Conservation (phyloP, 37 sponge, comb jelly and placozoan genomes). For the Ephydatia muelleri region DNA sequence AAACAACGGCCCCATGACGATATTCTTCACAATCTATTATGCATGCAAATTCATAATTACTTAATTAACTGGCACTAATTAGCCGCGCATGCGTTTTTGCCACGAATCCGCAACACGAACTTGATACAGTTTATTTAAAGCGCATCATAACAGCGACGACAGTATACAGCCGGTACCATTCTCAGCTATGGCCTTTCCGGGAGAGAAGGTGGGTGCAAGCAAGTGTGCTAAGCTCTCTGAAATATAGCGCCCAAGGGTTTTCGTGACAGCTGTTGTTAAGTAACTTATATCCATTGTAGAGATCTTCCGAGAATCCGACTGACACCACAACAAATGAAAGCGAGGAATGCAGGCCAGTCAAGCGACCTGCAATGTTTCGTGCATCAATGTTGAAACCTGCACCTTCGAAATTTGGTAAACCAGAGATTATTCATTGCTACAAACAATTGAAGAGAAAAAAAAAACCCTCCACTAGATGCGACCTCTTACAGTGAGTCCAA, state of each 20-base stretch:
- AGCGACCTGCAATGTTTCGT: background rate
- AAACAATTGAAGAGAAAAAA: background rate
- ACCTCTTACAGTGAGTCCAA: background rate
- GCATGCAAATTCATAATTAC: no score
- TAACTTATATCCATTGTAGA: background rate
- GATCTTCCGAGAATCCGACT: background rate
- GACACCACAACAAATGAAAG: background rate
- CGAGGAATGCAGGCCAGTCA: background rate
- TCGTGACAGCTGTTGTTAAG: background rate
- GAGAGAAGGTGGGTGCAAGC: background rate
- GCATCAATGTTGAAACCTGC: background rate
- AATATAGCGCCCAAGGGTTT: background rate
- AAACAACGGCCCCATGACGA: no score
- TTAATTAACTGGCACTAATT: no score
- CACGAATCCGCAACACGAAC: no score
- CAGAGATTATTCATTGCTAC: background rate
- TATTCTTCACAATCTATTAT: no score
- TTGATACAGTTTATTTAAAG: background rate
- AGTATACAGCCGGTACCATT: background rate
- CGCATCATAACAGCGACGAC: background rate
- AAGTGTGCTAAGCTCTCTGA: background rate
- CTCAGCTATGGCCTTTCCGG: background rate
- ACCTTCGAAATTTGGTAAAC: background rate
- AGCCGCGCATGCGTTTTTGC: no score
- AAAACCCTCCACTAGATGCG: background rate